A percentile compares a stretch with the other conserved stretches of the same genome.
phyloP scores from a whole-genome alignment of 2,888 invertebrate species.

The Tholera decimalis region DNA sequence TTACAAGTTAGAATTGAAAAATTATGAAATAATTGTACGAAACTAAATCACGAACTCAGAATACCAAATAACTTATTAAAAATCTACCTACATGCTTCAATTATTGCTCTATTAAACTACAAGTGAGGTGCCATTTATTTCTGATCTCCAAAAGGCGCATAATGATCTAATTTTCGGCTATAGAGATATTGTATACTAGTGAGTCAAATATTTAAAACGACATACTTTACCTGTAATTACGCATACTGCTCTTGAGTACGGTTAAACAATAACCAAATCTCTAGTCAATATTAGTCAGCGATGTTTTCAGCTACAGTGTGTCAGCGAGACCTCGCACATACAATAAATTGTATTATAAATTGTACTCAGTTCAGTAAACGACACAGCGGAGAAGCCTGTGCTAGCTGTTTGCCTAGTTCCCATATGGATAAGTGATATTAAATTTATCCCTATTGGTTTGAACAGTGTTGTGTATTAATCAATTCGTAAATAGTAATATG shows the following conservation, averaged over 20 bases:
- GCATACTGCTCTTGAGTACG: conserved; percentile 27
- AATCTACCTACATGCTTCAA: conserved; percentile 24
- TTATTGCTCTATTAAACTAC: conserved; percentile 29
- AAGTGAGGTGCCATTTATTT: conserved; percentile 15
- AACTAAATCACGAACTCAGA: background rate
- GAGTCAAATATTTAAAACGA: conserved; percentile 11
- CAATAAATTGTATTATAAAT: conserved; percentile 66
- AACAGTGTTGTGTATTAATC: conserved; percentile 35
- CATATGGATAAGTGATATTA: conserved; percentile 31
- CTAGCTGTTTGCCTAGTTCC: conserved; percentile 61
- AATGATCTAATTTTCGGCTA: background rate
- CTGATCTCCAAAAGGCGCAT: background rate
- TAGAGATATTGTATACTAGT: too few relatives aligned
- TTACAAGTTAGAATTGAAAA: background rate
- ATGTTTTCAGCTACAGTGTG: conserved; percentile 63
- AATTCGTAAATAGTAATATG: conserved; percentile 39
- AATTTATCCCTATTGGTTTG: conserved; percentile 43
- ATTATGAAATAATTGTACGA: background rate
- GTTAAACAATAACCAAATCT: conserved; percentile 55
- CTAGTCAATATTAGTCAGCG: conserved; percentile 70
- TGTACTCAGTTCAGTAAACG: conserved; percentile 76
- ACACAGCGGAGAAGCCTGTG: conserved; percentile 71
- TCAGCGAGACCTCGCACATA: conserved; percentile 68
- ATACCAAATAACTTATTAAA: conserved; percentile 40
- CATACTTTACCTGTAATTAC: conserved; percentile 26